Evolutionary conservation across 2,113 vertebrate genomes (phyloP), one percentile per base, ranked within the genome.

Genomic region (Phainopepla nitens): DNA sequence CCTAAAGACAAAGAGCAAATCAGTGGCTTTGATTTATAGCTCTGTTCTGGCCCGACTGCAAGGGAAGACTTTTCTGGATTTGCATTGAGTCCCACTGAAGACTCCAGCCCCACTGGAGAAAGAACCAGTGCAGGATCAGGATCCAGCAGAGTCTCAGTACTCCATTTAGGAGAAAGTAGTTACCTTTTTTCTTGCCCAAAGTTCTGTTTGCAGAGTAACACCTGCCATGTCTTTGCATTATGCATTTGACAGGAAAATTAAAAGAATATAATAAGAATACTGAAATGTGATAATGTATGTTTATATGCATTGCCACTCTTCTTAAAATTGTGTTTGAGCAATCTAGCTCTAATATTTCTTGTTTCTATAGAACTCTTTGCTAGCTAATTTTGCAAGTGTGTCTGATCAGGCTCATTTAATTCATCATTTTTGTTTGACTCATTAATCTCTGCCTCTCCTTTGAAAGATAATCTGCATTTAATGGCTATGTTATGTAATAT

Each of bases 361-460:
- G 50, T 94, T 96, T 91, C 65, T 31, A 72, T 73, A 92, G 92
- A 94, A 94, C 91, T 87, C 78, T 96, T 95, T 87, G 65, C 87
- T 92, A 56, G 42, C 72, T 97, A 86, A 97, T 97, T 98, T 89
- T 91, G 77, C 87, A 95, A 97, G 80, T 95, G 84, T 96, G 60
- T 92, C 89, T 89, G 89, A 96, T 96, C 83, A 25, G 85, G 64
- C 80, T 97, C 90, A 97, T 97, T 97, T 96, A 97, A 97, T 96
- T 95, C 82, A 94, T 97, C 90, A 92, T 94, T 97, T 95, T 94
- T 47, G 16, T 97, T 98, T 98, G 97, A 95, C 76, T 96, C 97
- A 98, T 98, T 98, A 97, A 97, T 98, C 96, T 97, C 94, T 98
- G 96, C 91, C 92, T 97, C 89, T 86, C 62, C 78, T 96, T 96